A percentile compares a stretch with the other conserved stretches of the same genome.
phyloP scores from a whole-genome alignment of 1,140 invertebrate species.

The Drosophila ficusphila region DNA sequence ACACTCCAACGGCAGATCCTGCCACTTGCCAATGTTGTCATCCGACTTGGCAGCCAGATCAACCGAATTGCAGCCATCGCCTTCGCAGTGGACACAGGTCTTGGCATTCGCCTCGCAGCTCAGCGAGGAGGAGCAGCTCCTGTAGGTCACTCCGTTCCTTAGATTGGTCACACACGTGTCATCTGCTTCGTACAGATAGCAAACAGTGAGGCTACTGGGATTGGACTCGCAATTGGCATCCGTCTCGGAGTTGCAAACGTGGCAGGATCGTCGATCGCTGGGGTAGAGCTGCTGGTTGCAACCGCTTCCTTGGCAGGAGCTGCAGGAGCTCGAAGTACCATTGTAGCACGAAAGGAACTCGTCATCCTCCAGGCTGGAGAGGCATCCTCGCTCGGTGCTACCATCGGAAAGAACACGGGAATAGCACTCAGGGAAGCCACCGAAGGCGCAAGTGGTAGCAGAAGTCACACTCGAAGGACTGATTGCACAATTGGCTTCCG shows the following conservation, averaged over 20 bases:
- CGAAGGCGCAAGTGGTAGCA: constrained; percentile 29
- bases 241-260: constrained; percentile 66
- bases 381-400: constrained; percentile 72
- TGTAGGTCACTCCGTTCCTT: constrained; percentile 56
- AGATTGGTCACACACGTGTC: constrained; percentile 71
- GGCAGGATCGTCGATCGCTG: constrained; percentile 52
- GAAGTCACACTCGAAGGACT: constrained; percentile 40
- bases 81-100: constrained; percentile 58
- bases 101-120: constrained; percentile 61
- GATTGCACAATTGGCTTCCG: constrained; percentile 62
- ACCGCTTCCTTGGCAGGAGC: constrained; percentile 45
- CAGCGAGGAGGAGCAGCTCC: constrained; percentile 58
- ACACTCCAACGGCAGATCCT: constrained; percentile 73
- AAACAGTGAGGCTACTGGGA: constrained; percentile 58
- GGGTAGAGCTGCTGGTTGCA: constrained; percentile 70
- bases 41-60: constrained; percentile 52
- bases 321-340: constrained; percentile 56
- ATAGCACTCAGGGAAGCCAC: constrained; percentile 70
- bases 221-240: constrained; percentile 47
- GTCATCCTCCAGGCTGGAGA: constrained; percentile 69
- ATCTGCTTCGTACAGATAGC: constrained; percentile 45
- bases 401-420: constrained; percentile 61
- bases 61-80: constrained; percentile 65
- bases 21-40: constrained; percentile 76
- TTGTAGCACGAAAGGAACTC: constrained; percentile 73